These are phyloP conservation scores for Sturmia bella DNA, from an alignment of 2,888 invertebrate species.

Conservation along the genomic window DNA sequence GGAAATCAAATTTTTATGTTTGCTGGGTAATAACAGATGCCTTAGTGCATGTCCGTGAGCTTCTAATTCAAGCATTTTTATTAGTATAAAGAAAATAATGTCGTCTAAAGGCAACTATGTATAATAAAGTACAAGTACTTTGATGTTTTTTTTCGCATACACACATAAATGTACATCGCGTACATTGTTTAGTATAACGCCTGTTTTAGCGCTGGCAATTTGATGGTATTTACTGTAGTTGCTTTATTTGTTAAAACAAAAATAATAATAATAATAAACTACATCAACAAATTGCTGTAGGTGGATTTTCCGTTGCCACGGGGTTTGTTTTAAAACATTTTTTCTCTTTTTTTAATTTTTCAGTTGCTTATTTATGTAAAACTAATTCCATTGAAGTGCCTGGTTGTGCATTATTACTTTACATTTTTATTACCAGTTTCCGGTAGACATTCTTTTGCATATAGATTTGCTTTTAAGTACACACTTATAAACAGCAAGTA, in stretches of 20 bases:
- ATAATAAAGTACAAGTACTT: not conserved
- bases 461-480: constrained; percentile 2
- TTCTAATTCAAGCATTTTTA: not conserved
- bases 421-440: constrained; percentile 70
- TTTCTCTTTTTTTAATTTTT: constrained; percentile 7
- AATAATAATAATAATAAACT: constrained; percentile 18
- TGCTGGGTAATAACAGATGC: not conserved
- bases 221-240: constrained; percentile 47
- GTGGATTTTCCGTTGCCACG: constrained; percentile 50
- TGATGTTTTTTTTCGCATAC: too few species aligned
- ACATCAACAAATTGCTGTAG: constrained; percentile 55
- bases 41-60: not conserved
- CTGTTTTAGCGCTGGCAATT: constrained; percentile 51
- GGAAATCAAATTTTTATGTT: too few species aligned
- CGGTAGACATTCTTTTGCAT: constrained; percentile 61
- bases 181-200: constrained; percentile 59
- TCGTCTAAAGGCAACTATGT: constrained; percentile 3
- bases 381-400: constrained; percentile 70
- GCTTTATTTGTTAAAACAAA: constrained; percentile 3
- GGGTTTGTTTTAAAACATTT: constrained; percentile 5
- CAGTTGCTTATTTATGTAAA: constrained; percentile 70
- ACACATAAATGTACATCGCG: too few species aligned
- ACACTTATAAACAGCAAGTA: not conserved
- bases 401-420: constrained; percentile 66
- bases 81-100: constrained; percentile 13